phyloP scores from a whole-genome alignment of 2,888 invertebrate species.

The Eugnorisma glareosa region DNA sequence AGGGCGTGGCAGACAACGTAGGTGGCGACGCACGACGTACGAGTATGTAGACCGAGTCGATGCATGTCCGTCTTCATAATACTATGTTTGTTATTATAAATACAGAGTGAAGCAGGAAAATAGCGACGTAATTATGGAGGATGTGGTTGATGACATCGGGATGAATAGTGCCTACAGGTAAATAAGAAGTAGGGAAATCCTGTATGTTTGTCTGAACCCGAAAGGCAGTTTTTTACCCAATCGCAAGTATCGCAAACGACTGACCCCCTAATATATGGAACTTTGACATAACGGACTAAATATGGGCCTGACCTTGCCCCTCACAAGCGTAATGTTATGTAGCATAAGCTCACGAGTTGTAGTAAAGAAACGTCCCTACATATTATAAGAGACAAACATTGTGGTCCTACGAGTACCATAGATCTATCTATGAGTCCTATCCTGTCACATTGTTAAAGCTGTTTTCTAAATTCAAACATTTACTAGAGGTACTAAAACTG shows the following conservation, averaged over 20 bases:
- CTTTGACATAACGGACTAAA: neutral
- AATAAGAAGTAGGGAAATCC: neutral
- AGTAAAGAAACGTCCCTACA: neutral
- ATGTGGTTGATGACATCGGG: constrained; percentile 21
- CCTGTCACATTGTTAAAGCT: neutral
- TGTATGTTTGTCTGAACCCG: neutral
- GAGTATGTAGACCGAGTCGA: constrained; percentile 58
- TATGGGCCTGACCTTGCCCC: no score
- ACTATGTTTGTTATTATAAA: constrained; percentile 52
- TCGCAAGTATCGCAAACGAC: neutral
- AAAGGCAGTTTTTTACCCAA: neutral
- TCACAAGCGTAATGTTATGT: neutral
- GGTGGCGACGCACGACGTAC: constrained; percentile 60
- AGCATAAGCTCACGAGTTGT: neutral
- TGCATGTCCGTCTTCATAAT: constrained; percentile 60
- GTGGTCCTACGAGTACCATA: neutral
- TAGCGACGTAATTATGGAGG: constrained; percentile 11
- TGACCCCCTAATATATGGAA: neutral
- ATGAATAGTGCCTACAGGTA: neutral
- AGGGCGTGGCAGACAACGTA: constrained; percentile 62
- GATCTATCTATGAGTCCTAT: neutral
- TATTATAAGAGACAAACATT: neutral
- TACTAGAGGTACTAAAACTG: neutral
- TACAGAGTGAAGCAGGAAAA: constrained; percentile 21
- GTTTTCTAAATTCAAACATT: neutral